Percentiles rank a stretch among this genome's conserved stretches.
Evolutionary conservation across 2,113 vertebrate genomes (phyloP).

Genomic region (Petrocephalus zakoni): DNA sequence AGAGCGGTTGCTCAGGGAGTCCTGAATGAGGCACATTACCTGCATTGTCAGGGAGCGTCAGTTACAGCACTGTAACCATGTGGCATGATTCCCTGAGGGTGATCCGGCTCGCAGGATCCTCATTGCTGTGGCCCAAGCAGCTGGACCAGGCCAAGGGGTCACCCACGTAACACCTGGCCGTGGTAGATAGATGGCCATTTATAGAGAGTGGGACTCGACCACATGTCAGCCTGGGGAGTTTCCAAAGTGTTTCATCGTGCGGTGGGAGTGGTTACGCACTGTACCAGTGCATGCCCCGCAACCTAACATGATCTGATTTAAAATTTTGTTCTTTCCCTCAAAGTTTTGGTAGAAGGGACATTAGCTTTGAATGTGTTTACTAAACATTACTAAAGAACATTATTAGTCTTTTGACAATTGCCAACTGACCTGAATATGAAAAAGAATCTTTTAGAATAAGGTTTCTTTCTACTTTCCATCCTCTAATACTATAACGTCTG

Average conservation of each 20-base stretch:
- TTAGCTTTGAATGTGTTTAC: background rate
- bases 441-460: background rate
- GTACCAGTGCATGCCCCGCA: background rate
- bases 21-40: too few relatives aligned
- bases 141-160: background rate
- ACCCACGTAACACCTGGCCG: background rate
- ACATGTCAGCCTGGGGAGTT: background rate
- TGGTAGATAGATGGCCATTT: background rate
- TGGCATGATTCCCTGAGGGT: too few relatives aligned
- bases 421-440: background rate
- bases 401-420: background rate
- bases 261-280: background rate
- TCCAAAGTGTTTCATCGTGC: background rate
- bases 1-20: background rate
- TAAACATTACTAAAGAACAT: background rate
- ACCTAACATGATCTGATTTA: background rate
- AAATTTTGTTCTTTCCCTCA: background rate
- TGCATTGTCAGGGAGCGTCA: background rate
- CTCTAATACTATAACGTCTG: background rate
- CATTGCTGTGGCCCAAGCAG: too few relatives aligned
- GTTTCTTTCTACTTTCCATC: background rate
- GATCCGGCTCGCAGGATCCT: too few relatives aligned
- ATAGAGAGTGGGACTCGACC: background rate
- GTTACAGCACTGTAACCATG: too few relatives aligned
- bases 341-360: background rate